phyloP scores from a whole-genome alignment of 1,140 invertebrate genomes.

The Yoshiicerus persimilis region DNA sequence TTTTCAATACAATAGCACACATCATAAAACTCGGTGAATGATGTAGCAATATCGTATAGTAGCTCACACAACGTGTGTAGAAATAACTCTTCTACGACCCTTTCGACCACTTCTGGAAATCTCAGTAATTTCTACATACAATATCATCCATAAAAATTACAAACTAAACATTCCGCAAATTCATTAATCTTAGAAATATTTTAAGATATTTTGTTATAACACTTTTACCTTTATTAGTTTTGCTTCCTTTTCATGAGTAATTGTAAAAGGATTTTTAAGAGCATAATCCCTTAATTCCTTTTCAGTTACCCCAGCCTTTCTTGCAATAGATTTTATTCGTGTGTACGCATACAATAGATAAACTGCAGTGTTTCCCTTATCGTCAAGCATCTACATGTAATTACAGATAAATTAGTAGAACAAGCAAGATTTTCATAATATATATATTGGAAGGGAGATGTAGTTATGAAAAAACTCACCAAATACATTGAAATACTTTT shows the following conservation, averaged over 20 bases:
- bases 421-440: too few species aligned
- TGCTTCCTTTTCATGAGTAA: slow-evolving; percentile 91
- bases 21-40: slow-evolving; percentile 97
- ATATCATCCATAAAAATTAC: slow-evolving; percentile 21
- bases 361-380: slow-evolving; percentile 97
- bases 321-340: slow-evolving; percentile 86
- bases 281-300: slow-evolving; percentile 62
- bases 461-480: too few species aligned
- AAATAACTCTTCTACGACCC: slow-evolving; percentile 79
- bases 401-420: too few species aligned
- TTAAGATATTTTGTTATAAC: background rate
- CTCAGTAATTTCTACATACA: slow-evolving; percentile 63
- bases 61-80: slow-evolving; percentile 93
- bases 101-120: slow-evolving; percentile 85
- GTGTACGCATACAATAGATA: slow-evolving; percentile 96
- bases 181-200: too few species aligned
- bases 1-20: slow-evolving; percentile 97
- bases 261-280: slow-evolving; percentile 62
- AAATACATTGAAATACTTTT: background rate
- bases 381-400: slow-evolving; percentile 85
- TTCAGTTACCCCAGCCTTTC: slow-evolving; percentile 69
- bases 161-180: background rate
- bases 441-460: too few species aligned
- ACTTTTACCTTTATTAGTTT: slow-evolving; percentile 79
- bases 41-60: slow-evolving; percentile 89